A percentile compares a stretch with the other conserved stretches of the same genome.
phyloP scores from a whole-genome alignment of 2,113 vertebrate genomes.

The Ibidorhyncha struthersii region DNA sequence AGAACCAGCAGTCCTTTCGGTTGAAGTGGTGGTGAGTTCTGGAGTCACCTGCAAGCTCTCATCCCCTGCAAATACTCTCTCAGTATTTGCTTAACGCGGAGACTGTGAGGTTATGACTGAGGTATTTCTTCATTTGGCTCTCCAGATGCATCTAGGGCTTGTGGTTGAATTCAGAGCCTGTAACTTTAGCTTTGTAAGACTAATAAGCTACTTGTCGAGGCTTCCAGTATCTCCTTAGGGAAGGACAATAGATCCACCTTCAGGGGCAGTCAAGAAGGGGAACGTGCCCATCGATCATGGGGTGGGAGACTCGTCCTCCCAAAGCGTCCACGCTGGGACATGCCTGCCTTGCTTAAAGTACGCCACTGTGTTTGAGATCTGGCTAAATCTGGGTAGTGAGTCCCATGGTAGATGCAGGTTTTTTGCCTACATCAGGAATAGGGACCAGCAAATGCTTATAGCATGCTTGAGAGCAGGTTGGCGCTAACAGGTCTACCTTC shows the following conservation, averaged over 20 bases:
- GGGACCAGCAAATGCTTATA: background rate
- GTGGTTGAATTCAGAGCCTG: background rate
- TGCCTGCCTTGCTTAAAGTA: accelerated
- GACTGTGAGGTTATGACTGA: background rate
- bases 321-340: accelerated
- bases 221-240: background rate
- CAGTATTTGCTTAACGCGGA: background rate
- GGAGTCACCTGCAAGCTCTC: background rate
- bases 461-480: background rate
- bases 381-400: background rate
- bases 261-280: background rate
- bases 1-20: background rate
- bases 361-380: background rate
- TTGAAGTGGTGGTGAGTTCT: background rate
- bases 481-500: background rate
- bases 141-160: background rate
- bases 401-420: background rate
- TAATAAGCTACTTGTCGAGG: background rate
- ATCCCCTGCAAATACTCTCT: background rate
- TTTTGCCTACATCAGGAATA: background rate
- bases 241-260: background rate
- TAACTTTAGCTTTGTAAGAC: background rate
- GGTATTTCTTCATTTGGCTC: background rate
- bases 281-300: background rate
- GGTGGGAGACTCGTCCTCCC: accelerated